Evolutionary conservation across 2,113 vertebrate species (phyloP).

Genomic region (Meriones unguiculatus): DNA sequence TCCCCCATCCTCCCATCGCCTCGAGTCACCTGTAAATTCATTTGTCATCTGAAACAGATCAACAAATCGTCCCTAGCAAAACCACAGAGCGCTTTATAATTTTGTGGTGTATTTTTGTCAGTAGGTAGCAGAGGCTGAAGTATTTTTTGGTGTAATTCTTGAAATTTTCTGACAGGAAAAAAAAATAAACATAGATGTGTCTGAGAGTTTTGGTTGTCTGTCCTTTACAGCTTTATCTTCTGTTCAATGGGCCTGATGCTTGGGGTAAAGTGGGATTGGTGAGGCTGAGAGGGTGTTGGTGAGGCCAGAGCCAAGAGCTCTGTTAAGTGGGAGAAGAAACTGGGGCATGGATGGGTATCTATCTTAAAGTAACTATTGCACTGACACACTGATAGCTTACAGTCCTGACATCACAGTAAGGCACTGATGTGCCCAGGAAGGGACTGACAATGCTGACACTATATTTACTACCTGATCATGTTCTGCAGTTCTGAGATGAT

Average conservation of each 20-base stretch:
- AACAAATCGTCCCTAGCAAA: conserved; percentile 80
- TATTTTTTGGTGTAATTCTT: conserved; percentile 93
- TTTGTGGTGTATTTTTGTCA: conserved; percentile 92
- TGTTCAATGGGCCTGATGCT: rapidly evolving
- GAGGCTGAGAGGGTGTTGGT: neutral
- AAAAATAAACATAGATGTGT: conserved; percentile 93
- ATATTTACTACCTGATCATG: neutral
- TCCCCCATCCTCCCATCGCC: conserved; percentile 6
- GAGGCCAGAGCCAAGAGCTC: neutral
- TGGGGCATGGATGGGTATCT: neutral
- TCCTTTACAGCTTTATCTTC: conserved; percentile 14
- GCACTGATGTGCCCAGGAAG: neutral
- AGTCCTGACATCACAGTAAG: neutral
- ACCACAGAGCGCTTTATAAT: conserved; percentile 90
- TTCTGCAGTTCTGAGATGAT: neutral
- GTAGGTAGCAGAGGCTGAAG: conserved; percentile 93
- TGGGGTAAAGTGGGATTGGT: neutral
- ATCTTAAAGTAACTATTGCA: neutral
- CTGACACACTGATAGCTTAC: neutral
- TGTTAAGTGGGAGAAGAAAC: neutral
- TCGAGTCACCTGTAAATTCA: conserved; percentile 88
- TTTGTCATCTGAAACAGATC: conserved; percentile 85
- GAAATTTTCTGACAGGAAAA: conserved; percentile 91
- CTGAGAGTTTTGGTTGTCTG: conserved; percentile 78
- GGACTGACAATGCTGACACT: neutral